Conservation (phyloP, 2,888 invertebrate species). For the Ornithoptera alexandrae region DNA sequence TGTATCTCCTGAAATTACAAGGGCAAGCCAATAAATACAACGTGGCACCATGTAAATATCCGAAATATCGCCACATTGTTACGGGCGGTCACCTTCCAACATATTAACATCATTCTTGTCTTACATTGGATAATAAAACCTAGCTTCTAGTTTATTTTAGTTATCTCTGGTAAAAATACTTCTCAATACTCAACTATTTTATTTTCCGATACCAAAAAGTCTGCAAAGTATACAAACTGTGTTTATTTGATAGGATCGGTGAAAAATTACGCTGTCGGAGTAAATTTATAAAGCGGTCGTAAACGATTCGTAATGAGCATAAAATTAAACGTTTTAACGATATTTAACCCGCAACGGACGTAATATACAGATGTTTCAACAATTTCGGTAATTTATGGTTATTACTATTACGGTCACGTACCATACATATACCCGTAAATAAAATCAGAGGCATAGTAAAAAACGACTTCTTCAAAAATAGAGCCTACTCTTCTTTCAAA, state of each 20-base stretch:
- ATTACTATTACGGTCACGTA: background rate
- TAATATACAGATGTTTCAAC: background rate
- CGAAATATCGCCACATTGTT: no score
- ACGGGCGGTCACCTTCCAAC: no score
- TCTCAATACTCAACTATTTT: background rate
- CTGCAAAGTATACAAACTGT: background rate
- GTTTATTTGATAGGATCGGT: slow-evolving; percentile 7
- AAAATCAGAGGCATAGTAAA: no score
- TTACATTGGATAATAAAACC: no score
- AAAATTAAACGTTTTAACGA: background rate
- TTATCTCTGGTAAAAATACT: background rate
- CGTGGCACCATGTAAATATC: no score
- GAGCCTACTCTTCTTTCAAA: no score
- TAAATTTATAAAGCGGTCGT: background rate
- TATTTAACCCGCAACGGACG: background rate
- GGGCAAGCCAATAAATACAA: no score
- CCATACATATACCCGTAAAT: no score
- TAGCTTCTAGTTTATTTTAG: background rate
- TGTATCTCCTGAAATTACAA: no score
- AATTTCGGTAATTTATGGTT: background rate
- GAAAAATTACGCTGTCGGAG: slow-evolving; percentile 4
- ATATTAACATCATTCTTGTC: no score
- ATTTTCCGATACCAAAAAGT: background rate
- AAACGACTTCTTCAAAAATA: no score
- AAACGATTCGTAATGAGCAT: slow-evolving; percentile 1